Evolutionary conservation across 2,888 invertebrate genomes (phyloP).

Genomic region (Trachelus stipa): DNA sequence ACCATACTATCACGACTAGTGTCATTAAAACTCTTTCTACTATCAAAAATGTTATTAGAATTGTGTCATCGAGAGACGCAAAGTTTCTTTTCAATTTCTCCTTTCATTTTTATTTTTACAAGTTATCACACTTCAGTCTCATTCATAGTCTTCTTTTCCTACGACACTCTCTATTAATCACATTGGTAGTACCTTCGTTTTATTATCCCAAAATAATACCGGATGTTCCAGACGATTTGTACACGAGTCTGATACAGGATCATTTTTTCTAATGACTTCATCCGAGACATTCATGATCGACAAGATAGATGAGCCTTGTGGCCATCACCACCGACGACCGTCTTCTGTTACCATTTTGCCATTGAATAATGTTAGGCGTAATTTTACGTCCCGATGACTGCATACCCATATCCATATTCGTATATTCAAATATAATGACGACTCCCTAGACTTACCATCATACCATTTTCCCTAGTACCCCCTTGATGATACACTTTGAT

Average conservation of each 20-base stretch:
- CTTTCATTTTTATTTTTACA: not conserved
- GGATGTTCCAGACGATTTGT: not conserved
- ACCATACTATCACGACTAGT: not conserved
- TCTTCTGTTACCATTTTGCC: constrained; percentile 30
- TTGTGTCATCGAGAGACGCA: not conserved
- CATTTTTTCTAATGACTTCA: not conserved
- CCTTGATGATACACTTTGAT: not conserved
- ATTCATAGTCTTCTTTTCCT: not conserved
- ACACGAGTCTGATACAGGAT: not conserved
- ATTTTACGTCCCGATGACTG: constrained; percentile 7
- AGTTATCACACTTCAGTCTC: not conserved
- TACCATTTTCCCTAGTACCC: not conserved
- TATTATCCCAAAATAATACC: not conserved
- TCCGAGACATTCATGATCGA: not conserved
- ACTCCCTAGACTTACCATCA: not conserved
- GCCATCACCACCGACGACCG: constrained; percentile 9
- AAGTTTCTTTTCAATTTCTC: not conserved
- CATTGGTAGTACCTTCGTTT: not conserved
- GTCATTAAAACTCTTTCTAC: not conserved
- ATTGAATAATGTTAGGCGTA: constrained; percentile 18
- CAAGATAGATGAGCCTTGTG: constrained; percentile 7
- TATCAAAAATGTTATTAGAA: not conserved
- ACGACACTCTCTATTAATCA: not conserved
- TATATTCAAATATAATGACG: constrained; percentile 12
- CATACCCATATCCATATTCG: constrained; percentile 10